Conservation (phyloP, 2,797 vertebrate species). For the Okamejei kenojei region DNA sequence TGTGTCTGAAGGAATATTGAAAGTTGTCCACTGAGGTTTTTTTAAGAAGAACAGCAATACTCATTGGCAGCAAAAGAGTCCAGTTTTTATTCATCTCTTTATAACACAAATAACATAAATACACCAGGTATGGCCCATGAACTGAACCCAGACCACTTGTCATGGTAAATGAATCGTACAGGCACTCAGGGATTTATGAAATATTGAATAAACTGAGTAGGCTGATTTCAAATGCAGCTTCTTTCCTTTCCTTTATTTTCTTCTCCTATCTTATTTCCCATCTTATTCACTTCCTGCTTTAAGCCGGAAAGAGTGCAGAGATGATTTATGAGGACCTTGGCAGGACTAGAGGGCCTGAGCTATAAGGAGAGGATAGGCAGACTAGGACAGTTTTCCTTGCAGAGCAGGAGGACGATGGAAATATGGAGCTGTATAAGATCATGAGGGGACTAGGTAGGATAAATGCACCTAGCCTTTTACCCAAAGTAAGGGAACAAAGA, state of each 20-base stretch:
- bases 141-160: background rate
- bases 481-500: too few species aligned
- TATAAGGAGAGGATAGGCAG: too few species aligned
- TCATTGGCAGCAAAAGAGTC: slow-evolving; percentile 24
- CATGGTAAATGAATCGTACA: background rate
- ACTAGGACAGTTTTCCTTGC: too few species aligned
- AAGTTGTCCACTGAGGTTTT: slow-evolving; percentile 2
- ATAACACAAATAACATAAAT: background rate
- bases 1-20: slow-evolving; percentile 11
- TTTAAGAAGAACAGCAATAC: background rate
- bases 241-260: background rate
- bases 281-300: background rate
- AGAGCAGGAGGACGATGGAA: too few species aligned
- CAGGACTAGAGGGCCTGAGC: too few species aligned
- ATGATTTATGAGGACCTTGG: too few species aligned
- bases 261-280: background rate
- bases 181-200: background rate
- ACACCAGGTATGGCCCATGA: background rate
- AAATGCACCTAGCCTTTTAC: too few species aligned
- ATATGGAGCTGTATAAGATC: too few species aligned
- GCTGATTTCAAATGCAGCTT: slow-evolving; percentile 5
- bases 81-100: slow-evolving; percentile 30
- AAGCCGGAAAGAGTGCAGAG: too few species aligned
- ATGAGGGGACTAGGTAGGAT: too few species aligned
- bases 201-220: background rate